Evolutionary conservation across 2,888 invertebrate genomes (phyloP), one percentile per base, ranked within the genome.

Genomic region (Rugalucina vietnamica): DNA sequence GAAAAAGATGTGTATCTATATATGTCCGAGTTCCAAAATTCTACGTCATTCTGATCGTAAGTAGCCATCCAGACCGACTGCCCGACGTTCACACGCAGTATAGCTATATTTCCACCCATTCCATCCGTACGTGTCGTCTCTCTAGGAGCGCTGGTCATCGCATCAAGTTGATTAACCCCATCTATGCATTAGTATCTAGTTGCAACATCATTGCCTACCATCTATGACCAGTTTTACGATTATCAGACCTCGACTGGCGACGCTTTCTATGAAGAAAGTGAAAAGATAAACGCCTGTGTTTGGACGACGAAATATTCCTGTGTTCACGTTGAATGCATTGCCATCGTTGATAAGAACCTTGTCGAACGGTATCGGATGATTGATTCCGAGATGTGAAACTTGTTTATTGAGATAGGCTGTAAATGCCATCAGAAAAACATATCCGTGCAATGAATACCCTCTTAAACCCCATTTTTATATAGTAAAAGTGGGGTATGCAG

Each of bases 61-160:
- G 65, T 65, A 65, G 65, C 65, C 32, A 65, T 34, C 65, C 65
- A 65, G 21, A 65, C 65, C 8, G 32, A 18, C 65, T 65, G 65
- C 10, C 65, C 65, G 21, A 34, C 34, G 18, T 12, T 14, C 21
- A 65, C 65, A 1, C 34, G 34, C 10, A 65, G 4, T 34, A 65
- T 21, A 32, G 65, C 65, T 3, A 34, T 34, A 21, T 65, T 65
- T 2, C 65, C 65, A 65, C 65, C 34, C 65, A 65, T 65, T 3
- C 21, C 65, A 8, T 12, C 18, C 12, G 34, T 12, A 34, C 3
- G 3, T 10, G 10, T 18, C 18, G 2, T n/a, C 10, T 12, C 32
- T 5, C 27, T n/a, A 18, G 65, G n/a, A n/a, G n/a, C n/a, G n/a
- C n/a, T n/a, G n/a, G n/a, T 34, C 21, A 65, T 18, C 5, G 65